A percentile compares a stretch with the other conserved stretches of the same genome.
Evolutionary conservation across 2,888 invertebrate genomes (phyloP).

Genomic region (Cataglyphis cursor): DNA sequence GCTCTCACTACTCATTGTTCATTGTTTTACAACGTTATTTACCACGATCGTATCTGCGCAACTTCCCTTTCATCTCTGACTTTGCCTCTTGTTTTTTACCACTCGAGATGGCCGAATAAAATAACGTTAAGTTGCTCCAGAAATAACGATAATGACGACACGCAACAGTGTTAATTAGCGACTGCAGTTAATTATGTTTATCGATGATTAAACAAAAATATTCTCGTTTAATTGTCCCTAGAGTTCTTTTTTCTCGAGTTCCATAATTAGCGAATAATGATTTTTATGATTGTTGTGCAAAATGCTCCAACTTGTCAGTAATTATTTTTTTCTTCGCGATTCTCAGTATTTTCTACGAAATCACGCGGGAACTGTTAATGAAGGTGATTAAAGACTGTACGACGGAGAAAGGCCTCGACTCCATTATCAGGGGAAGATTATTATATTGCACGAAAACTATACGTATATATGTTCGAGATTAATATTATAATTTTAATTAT

Average conservation of each 20-base stretch:
- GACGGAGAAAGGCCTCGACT: not conserved
- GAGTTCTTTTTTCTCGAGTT: not conserved
- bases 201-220: not conserved
- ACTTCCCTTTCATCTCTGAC: slow-evolving; percentile 67
- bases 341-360: not conserved
- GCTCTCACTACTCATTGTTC: slow-evolving; percentile 75
- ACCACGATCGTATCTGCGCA: slow-evolving; percentile 70
- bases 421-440: slow-evolving; percentile 3
- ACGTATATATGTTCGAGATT: not conserved
- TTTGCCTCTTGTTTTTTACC: slow-evolving; percentile 32
- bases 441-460: not conserved
- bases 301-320: slow-evolving; percentile 11
- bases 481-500: too few relatives aligned
- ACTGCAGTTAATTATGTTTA: not conserved
- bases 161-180: slow-evolving; percentile 1
- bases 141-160: not conserved
- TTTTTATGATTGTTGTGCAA: slow-evolving; percentile 15
- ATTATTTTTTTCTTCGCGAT: not conserved
- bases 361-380: not conserved
- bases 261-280: slow-evolving; percentile 1
- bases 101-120: slow-evolving; percentile 22
- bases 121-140: slow-evolving; percentile 15
- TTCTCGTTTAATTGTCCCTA: not conserved
- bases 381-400: slow-evolving; percentile 20
- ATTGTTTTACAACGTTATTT: slow-evolving; percentile 69